Conservation (phyloP, 2,797 vertebrate genomes). For the Sebastes oblongus region DNA sequence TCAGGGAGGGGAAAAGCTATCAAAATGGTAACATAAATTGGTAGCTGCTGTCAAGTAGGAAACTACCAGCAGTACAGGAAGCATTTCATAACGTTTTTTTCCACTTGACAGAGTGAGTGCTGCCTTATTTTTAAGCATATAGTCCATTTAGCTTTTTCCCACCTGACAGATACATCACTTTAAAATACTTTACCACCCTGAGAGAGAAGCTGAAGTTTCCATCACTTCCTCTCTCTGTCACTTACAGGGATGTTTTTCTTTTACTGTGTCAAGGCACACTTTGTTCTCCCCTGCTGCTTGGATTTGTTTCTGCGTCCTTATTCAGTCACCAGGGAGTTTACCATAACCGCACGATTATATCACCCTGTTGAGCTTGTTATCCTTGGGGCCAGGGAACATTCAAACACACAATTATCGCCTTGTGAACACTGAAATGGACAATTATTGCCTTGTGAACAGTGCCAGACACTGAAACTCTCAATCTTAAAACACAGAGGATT, state of each 20-base stretch:
- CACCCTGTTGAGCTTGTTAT: conserved; percentile 36
- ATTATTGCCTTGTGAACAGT: conserved; percentile 42
- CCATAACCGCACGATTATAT: conserved; percentile 54
- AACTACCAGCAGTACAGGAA: not conserved
- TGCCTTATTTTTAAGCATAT: not conserved
- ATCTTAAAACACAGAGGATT: conserved; percentile 18
- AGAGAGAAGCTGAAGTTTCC: not conserved
- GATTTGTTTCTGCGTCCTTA: conserved; percentile 8
- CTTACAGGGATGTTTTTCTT: not conserved
- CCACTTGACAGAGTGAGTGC: not conserved
- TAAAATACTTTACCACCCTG: not conserved
- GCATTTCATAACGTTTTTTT: not conserved
- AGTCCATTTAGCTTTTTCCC: not conserved
- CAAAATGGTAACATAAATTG: not conserved
- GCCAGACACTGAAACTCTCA: not conserved
- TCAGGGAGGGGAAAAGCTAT: not conserved
- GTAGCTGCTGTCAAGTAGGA: not conserved
- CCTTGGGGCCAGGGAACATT: conserved; percentile 30
- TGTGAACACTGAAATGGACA: conserved; percentile 47
- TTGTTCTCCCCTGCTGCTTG: not conserved
- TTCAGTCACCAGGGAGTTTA: conserved; percentile 42
- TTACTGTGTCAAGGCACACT: not conserved
- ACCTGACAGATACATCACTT: not conserved
- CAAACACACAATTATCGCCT: conserved; percentile 55
- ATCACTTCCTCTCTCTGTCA: conserved; percentile 1